Evolutionary conservation across 2,888 invertebrate genomes (phyloP).

Genomic region (Troilus luridus): DNA sequence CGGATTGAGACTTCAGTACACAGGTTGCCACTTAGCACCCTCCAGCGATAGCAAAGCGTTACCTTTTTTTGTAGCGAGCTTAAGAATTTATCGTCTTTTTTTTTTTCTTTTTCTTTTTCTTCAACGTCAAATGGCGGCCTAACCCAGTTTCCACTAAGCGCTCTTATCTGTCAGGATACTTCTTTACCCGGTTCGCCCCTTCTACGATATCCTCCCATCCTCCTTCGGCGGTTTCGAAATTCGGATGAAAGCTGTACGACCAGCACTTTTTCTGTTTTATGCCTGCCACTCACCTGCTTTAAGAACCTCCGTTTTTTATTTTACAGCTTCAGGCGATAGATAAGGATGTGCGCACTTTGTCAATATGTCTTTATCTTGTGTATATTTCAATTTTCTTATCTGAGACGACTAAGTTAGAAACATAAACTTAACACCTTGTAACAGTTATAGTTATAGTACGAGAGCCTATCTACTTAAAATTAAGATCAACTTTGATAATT

Average conservation of each 20-base stretch:
- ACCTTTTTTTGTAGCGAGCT: conserved; percentile 44
- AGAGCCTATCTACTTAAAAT: no score
- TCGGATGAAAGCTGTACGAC: conserved; percentile 37
- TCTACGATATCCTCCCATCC: not conserved
- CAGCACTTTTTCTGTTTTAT: conserved; percentile 45
- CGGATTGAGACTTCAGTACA: conserved; percentile 45
- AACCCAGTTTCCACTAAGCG: conserved; percentile 45
- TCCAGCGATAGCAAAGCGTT: not conserved
- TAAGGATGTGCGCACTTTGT: conserved; percentile 30
- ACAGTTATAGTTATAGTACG: no score
- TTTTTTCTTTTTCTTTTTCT: not conserved
- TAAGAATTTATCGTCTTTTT: conserved; percentile 9
- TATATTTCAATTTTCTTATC: not conserved
- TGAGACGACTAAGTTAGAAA: not conserved
- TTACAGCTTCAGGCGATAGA: conserved; percentile 1
- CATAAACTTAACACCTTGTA: no score
- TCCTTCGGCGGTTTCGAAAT: conserved; percentile 1
- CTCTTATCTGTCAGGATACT: not conserved
- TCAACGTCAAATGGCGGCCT: conserved; percentile 20
- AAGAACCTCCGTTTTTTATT: not conserved
- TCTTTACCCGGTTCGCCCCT: conserved; percentile 9
- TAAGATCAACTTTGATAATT: no score
- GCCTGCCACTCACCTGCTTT: conserved; percentile 32
- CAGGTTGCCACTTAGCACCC: conserved; percentile 40
- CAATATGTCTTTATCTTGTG: not conserved